Evolutionary conservation across 1,140 invertebrate genomes (phyloP), one percentile per base, ranked within the genome.

Genomic region (Pogonomyrmex californicus): DNA sequence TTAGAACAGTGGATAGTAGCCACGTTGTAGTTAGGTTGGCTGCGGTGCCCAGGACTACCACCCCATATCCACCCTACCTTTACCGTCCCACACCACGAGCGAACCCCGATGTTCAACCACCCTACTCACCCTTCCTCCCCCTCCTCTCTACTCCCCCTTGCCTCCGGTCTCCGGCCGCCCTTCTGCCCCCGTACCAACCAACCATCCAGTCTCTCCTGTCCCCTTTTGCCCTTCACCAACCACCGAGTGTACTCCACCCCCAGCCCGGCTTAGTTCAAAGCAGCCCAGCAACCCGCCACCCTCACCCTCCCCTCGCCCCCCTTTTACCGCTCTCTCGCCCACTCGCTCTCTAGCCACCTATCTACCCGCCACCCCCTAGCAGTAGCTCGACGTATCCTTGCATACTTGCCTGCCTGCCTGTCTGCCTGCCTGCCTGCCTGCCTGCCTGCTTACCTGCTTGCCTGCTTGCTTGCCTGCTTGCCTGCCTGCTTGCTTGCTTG

Each of bases 1-100:
- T 94, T 94, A 94, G 93, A 94, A 93, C 92, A 93, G 92, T 91
- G 92, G 91, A 92, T 93, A 92, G 89, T 94, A 92, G 93, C 93
- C 92, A 91, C 90, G 93, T 89, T 93, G 92, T 93, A 92, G 93
- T 92, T 92, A 92, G 93, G 91, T 92, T 93, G 92, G 91, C 91
- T 93, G 93, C 88, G 92, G 92, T 94, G 93, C 93, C 93, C 93
- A 92, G 90, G 93, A 91, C 90, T 83, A 88, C 86, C 91, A 89
- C 85, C 87, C 91, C 91, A 87, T 92, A 92, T 91, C 91, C 89
- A 92, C 91, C 87, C 91, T 92, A 89, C 90, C 90, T 91, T 91
- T 91, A 58, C 89, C 87, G 87, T 81, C 87, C 90, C 83, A 86
- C 76, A 86, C 90, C 82, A 89, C 82, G 58, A 79, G 78, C 85